Evolutionary conservation across 2,113 vertebrate species (phyloP).

Genomic region (Zapornia atra): DNA sequence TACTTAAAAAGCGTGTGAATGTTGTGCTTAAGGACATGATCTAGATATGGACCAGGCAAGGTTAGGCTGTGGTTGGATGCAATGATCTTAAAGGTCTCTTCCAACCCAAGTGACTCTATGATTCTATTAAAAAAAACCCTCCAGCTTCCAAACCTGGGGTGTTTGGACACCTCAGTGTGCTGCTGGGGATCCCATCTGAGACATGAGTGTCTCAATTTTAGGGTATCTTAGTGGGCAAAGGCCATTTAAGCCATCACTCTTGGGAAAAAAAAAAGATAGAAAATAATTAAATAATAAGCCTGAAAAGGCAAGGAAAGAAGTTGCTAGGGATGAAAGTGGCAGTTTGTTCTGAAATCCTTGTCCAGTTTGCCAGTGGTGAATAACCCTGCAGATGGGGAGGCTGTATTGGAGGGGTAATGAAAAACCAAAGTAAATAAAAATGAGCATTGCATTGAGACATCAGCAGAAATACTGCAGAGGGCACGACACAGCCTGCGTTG

Average conservation of each 20-base stretch:
- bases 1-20: too few relatives aligned
- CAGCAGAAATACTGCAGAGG: background rate
- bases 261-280: background rate
- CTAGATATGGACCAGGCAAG: too few relatives aligned
- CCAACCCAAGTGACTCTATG: too few relatives aligned
- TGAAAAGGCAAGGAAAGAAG: background rate
- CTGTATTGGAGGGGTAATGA: background rate
- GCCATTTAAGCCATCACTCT: background rate
- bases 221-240: background rate
- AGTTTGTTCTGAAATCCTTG: background rate
- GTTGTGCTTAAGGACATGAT: too few relatives aligned
- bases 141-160: background rate
- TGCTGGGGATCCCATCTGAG: background rate
- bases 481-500: background rate
- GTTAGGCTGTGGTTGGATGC: too few relatives aligned
- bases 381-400: conserved; percentile 23
- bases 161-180: background rate
- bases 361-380: conserved; percentile 15
- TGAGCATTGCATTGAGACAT: background rate
- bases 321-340: background rate
- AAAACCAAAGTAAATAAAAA: background rate
- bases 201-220: background rate
- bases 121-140: too few relatives aligned
- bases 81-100: too few relatives aligned
- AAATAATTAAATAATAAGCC: background rate